These are phyloP conservation scores for Stichopus chloronotus DNA, from an alignment of 35 echinoderm and acorn worm species.

Conservation along the genomic window DNA sequence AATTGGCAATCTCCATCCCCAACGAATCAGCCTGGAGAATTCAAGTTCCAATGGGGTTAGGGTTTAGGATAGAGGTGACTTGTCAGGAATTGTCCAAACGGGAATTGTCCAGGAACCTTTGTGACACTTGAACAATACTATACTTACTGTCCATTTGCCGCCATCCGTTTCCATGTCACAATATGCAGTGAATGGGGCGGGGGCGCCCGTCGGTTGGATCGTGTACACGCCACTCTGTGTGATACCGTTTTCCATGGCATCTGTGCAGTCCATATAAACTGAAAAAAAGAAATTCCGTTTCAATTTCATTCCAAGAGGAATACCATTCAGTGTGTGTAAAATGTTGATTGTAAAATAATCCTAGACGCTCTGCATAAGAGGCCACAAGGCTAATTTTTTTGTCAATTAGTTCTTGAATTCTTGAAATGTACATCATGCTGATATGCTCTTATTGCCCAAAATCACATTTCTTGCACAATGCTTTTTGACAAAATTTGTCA, in stretches of 20 bases:
- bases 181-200: slow-evolving; percentile 12
- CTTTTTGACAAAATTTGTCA: no score
- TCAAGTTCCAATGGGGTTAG: no score
- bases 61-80: no score
- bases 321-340: not conserved
- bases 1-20: no score
- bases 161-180: slow-evolving; percentile 71
- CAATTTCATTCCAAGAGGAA: not conserved
- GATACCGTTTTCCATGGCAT: not conserved
- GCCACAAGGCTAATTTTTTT: not conserved
- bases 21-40: no score
- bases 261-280: slow-evolving; percentile 25
- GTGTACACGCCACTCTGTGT: slow-evolving; percentile 41
- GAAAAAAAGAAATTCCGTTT: not conserved
- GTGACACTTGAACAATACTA: no score
- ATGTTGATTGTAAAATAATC: not conserved
- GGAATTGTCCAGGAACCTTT: no score
- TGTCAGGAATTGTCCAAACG: no score
- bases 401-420: not conserved
- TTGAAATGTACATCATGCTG: not conserved
- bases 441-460: not conserved
- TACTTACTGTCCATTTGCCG: slow-evolving; percentile 67
- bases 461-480: no score
- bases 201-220: slow-evolving; percentile 18
- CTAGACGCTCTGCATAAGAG: not conserved